Base-by-base conservation (phyloP, 2,797 vertebrate species). In the Silurus lanzhouensis region DNA sequence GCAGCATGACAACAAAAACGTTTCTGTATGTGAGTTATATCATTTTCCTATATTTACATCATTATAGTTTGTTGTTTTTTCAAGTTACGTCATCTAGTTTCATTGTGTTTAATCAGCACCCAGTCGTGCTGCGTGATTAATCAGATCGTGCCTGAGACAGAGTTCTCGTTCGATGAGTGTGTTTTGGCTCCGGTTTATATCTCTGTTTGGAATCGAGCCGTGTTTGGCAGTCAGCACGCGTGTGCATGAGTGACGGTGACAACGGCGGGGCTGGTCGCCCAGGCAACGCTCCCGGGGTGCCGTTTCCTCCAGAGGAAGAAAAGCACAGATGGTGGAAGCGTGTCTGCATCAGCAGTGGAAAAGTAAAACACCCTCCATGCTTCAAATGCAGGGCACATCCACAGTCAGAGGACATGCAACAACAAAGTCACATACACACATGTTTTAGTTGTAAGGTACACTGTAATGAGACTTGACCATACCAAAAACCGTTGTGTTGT, bases 301-400 rank as follows among this genome's bases (percentile, higher is more conserved):
- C n/a, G 82, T 52, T 83, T 83, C 82, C 82, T 83, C 82, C 58
- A 75, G 71, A 83, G 82, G 58, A 83, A 74, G 70, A 83, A 83
- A 67, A 64, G 82, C 70, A n/a, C 82, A 74, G 82, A 83, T 83
- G 82, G 68, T 88, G 81, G 38, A 61, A 78, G 25, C 58, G 66
- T 68, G 84, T 86, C 20, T 77, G 27, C 22, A 57, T 80, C 55
- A 55, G 79, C 63, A 25, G 19, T 80, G 22, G 46, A 64, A 25
- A 80, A 63, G 38, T 64, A 17, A 80, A 64, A 46, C 22, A 6
- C 60, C 77, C 22, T 80, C 60, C n/a, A 48, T 48, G 9, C 38
- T 64, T 64, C 25, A 31, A 10, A 67, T 68, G 63, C 63, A 20
- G n/a, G 60, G 8, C 79, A 27, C 63, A 81, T 52, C 27, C 46